Evolutionary conservation across 2,888 invertebrate genomes (phyloP), one percentile per base, ranked within the genome.

Genomic region (Ochropleura leucogaster): DNA sequence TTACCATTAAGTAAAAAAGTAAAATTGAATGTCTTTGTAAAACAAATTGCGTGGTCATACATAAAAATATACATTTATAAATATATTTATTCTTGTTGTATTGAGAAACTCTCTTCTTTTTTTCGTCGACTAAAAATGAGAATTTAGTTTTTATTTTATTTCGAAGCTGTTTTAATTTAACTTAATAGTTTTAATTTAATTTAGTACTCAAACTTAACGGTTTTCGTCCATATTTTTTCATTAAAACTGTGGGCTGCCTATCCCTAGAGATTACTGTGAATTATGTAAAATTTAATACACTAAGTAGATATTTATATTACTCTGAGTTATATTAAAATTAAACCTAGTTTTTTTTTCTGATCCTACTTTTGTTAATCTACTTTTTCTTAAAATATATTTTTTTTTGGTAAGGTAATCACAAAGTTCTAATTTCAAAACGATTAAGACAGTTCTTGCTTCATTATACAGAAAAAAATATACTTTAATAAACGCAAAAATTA

Each of bases 211-310:
- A 68, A 72, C 30, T 59, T 64, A 83, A 83, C 63, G 67, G 70
- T 66, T 65, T 74, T 65, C 47, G 74, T 78, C 42, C 64, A 73
- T 72, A 72, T 74, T 85, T 85, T 84, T 84, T 84, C 64, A 71
- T 81, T 73, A 84, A 83, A 78, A 49, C 51, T 55, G 63, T 77
- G 60, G 63, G 68, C 69, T 18, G 68, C 42, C 60, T 70, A 64
- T 59, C 74, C 57, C 81, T 68, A 68, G 78, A 76, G 83, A 72
- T 81, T 80, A 70, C 74, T 68, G 60, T 51, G 70, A 72, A 73
- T 74, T 74, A 59, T 74, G 71, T 72, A 80, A 72, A 83, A 66
- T 84, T 77, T 67, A 73, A 75, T 84, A 74, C 68, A 63, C 42
- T 16, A 53, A 70, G 69, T 64, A 77, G 20, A 66, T 42, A 68